These are phyloP conservation scores for Laodelphax striatellus DNA, from an alignment of 1,140 invertebrate genomes.

Conservation along the genomic window DNA sequence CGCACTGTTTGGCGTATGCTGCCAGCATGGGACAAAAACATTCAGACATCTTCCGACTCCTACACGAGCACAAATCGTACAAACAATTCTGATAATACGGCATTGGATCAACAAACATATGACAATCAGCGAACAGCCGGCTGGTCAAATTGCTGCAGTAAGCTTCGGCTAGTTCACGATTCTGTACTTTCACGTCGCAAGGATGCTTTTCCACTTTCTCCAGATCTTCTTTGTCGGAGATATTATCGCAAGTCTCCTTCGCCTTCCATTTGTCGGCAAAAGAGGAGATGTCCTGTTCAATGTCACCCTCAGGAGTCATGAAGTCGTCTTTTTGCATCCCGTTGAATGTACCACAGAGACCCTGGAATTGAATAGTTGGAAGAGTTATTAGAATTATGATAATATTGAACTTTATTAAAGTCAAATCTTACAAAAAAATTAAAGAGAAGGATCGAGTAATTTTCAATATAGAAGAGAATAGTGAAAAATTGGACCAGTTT, in stretches of 20 bases:
- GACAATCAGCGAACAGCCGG: constrained; percentile 64
- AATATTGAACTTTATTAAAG: too few species aligned
- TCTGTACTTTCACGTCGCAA: constrained; percentile 56
- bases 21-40: constrained; percentile 73
- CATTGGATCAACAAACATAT: constrained; percentile 63
- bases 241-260: constrained; percentile 51
- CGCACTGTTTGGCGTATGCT: constrained; percentile 69
- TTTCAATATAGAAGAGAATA: too few species aligned
- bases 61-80: constrained; percentile 78
- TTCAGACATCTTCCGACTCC: constrained; percentile 31
- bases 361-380: constrained; percentile 32
- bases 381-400: too few species aligned
- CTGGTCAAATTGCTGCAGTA: constrained; percentile 55
- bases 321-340: constrained; percentile 82
- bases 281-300: constrained; percentile 56
- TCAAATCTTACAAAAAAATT: too few species aligned
- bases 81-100: constrained; percentile 68
- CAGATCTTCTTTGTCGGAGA: constrained; percentile 34
- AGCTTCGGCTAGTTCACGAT: constrained; percentile 50
- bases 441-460: too few species aligned
- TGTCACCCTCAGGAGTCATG: constrained; percentile 68
- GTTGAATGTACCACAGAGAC: constrained; percentile 82
- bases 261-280: constrained; percentile 88
- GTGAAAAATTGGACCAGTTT: too few species aligned
- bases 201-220: constrained; percentile 38